Evolutionary conservation across 1,140 invertebrate genomes (phyloP), one percentile per base, ranked within the genome.

Genomic region (Bilobella aurantiaca): DNA sequence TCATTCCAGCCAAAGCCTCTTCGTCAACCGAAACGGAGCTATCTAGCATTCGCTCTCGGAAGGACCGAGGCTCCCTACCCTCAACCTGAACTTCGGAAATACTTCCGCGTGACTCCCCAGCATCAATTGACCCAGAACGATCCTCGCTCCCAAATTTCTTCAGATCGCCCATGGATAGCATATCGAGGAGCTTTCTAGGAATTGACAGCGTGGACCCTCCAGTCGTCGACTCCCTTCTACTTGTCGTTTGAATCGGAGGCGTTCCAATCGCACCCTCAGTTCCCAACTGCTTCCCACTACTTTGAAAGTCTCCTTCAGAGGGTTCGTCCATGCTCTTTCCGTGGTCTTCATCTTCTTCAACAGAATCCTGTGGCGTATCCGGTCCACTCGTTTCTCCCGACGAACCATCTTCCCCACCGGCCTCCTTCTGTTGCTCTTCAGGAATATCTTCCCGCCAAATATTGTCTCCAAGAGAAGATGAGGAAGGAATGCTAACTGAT

Each of bases 371-470:
- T 5, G 49, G 64, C 18, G 64, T 69, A 72, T 93, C 90, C 0
- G 90, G 90, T 0, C 90, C 90, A 12, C 89, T 90, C 8, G 90
- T 93, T 73, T 87, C 88, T 28, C 89, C 89, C 0, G 89, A 91
- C 18, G 87, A 88, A 21, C 67, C 65, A 59, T 76, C 63, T 79
- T 77, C 32, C 68, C 67, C 63, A 37, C 56, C 67, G 25, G 65
- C 73, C 47, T 37, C 53, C 60, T 70, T 66, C 28, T 32, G 37
- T n/a, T 66, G 66, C 23, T 69, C 69, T 28, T 69, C 64, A 30
- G 75, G 74, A 25, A 25, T 75, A 73, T 69, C 67, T 68, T 69
- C 59, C 67, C 71, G 12, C 53, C 63, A 68, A 3, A 27, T 42
- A 59, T 56, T 67, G 28, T 73, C 71, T 49, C 68, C 71, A 1